Evolutionary conservation across 37 sponge, comb jelly and placozoan species (phyloP), one percentile per base, ranked within the genome.

Genomic region (Agelas oroides): DNA sequence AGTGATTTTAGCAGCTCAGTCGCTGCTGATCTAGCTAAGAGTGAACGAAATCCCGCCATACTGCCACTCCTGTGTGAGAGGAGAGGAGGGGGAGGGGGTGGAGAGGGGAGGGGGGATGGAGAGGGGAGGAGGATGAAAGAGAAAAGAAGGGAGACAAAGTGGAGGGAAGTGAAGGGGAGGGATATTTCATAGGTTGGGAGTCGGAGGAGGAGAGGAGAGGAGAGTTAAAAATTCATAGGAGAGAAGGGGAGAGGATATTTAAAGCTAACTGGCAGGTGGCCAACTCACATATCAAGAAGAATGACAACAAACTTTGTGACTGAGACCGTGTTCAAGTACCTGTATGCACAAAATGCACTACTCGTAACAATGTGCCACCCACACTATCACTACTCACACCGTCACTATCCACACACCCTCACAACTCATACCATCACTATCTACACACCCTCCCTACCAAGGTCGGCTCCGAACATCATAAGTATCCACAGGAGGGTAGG

Each of bases 21-120:
- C 19, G 59, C 38, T 1, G 68, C 27, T 3, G 73, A 41, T 31
- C 57, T 65, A 11, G 88, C 88, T 31, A 88, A 76, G 25, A 73
- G 39, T 25, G 69, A 77, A 33, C 66, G 36, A 61, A 75, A 73
- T 1, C 82, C 88, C 36, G 65, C 23, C 75, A 81, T 68, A 31
- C 77, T 88, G 15, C 88, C 88, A 88, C 88, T 88, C 66, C 75
- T 81, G 54, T 28, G 35, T 11, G 30, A 21, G 35, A n/a, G 37
- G 25, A 37, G 59, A 16, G n/a, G 1, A 35, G 23, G 31, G 60
- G 8, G 46, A 8, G 46, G 52, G 23, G 63, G 39, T 33, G 28
- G 64, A 6, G 8, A 20, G 12, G 27, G 46, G 65, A 38, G 46
- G 46, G 46, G 46, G 46, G 8, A n/a, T n/a, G n/a, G 46, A 8